Evolutionary conservation across 1,140 invertebrate species (phyloP).

Genomic region (Aradophagus sp.): DNA sequence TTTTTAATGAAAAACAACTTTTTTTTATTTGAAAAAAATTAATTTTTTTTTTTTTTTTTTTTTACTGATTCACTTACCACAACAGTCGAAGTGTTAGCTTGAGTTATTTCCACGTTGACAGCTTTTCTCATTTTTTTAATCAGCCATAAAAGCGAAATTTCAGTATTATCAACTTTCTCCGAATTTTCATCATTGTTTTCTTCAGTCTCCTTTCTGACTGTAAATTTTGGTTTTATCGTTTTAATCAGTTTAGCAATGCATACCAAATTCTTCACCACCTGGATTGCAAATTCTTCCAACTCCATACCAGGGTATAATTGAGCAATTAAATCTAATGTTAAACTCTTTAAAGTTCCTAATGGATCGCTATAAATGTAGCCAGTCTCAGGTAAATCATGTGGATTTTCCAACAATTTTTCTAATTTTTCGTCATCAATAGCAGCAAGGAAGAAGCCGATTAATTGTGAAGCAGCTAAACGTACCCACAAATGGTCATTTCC

Average conservation of each 20-base stretch:
- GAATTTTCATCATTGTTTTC: slow-evolving; percentile 56
- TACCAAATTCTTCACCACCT: slow-evolving; percentile 84
- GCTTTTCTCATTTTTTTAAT: slow-evolving; percentile 80
- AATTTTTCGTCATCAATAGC: slow-evolving; percentile 79
- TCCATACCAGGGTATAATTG: slow-evolving; percentile 80
- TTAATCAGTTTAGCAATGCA: slow-evolving; percentile 80
- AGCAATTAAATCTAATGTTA: slow-evolving; percentile 83
- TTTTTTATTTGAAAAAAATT: slow-evolving; percentile 6
- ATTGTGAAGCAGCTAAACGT: slow-evolving; percentile 82
- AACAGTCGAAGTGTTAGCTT: slow-evolving; percentile 74
- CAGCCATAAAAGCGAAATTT: slow-evolving; percentile 79
- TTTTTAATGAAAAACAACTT: slow-evolving; percentile 5
- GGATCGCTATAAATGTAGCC: slow-evolving; percentile 80
- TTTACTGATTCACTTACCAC: slow-evolving; percentile 73
- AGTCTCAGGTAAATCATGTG: slow-evolving; percentile 45
- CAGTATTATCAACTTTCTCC: slow-evolving; percentile 63
- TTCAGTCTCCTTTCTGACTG: slow-evolving; percentile 31
- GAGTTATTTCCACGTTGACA: slow-evolving; percentile 83
- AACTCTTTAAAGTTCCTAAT: slow-evolving; percentile 77
- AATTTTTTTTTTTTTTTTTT: slow-evolving; percentile 9
- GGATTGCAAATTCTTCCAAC: slow-evolving; percentile 79
- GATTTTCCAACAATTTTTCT: slow-evolving; percentile 68
- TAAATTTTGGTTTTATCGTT: slow-evolving; percentile 68
- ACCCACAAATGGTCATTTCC: slow-evolving; percentile 83
- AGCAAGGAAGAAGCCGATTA: slow-evolving; percentile 83